Evolutionary conservation across 2,113 vertebrate species (phyloP).

Genomic region (Plotosus lineatus): DNA sequence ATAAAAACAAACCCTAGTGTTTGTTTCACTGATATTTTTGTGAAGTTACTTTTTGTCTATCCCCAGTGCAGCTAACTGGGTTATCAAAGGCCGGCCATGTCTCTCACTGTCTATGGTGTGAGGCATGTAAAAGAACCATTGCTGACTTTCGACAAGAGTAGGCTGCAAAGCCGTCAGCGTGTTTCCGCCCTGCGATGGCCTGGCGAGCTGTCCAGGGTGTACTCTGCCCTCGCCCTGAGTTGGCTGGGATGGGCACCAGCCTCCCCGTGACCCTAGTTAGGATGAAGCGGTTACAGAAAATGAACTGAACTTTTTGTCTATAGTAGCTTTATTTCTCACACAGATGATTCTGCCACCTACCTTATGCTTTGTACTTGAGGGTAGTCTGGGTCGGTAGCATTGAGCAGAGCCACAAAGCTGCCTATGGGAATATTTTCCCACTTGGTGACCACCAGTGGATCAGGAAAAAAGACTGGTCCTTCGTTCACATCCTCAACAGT

Average conservation of each 20-base stretch:
- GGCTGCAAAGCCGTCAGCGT: no score
- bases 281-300: no score
- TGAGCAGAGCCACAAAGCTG: constrained; percentile 84
- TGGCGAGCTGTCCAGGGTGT: no score
- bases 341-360: constrained; percentile 67
- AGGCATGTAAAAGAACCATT: no score
- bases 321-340: background rate
- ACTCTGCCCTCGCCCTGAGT: no score
- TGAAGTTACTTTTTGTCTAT: background rate
- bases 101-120: no score
- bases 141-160: no score
- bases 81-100: no score
- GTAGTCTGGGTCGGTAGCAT: constrained; percentile 90
- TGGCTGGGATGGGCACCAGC: no score
- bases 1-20: background rate
- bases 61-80: no score
- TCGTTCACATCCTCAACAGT: constrained; percentile 90
- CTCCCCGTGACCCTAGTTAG: no score
- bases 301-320: background rate
- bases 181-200: no score
- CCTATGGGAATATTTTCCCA: constrained; percentile 86
- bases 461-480: constrained; percentile 88
- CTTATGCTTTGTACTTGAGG: constrained; percentile 88
- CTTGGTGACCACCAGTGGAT: constrained; percentile 85
- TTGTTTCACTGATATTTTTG: background rate